Evolutionary conservation across 1,140 invertebrate species (phyloP).

Genomic region (Euwallacea similis): DNA sequence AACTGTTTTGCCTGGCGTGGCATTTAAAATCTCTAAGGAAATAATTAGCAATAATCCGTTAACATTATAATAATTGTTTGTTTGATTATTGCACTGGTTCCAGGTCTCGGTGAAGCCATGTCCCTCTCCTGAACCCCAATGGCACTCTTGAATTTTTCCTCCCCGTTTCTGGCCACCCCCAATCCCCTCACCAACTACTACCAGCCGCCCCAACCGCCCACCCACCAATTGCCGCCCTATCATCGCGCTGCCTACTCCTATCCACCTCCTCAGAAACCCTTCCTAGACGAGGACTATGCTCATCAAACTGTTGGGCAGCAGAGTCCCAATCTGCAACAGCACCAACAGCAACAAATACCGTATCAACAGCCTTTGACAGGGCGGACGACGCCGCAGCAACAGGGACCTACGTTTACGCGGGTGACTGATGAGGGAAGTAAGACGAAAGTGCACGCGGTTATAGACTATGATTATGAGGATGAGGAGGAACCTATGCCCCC

Average conservation of each 20-base stretch:
- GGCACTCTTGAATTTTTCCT: conserved; percentile 45
- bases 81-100: too few species aligned
- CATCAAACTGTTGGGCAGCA: background rate
- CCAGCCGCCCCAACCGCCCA: conserved; percentile 40
- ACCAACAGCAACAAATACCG: conserved; percentile 16
- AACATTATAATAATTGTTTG: too few species aligned
- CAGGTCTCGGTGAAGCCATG: too few species aligned
- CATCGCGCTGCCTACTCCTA: conserved; percentile 47
- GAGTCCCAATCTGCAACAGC: background rate
- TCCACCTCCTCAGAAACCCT: conserved; percentile 48
- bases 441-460: conserved; percentile 69
- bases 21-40: too few species aligned
- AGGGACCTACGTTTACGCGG: conserved; percentile 38
- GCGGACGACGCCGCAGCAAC: conserved; percentile 12
- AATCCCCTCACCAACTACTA: conserved; percentile 41
- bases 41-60: too few species aligned
- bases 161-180: conserved; percentile 46
- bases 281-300: conserved; percentile 46
- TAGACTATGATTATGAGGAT: conserved; percentile 67
- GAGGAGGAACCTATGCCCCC: conserved; percentile 57
- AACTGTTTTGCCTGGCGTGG: background rate
- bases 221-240: conserved; percentile 31
- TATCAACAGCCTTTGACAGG: conserved; percentile 18
- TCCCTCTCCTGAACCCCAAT: conserved; percentile 20
- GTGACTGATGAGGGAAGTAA: conserved; percentile 58